Evolutionary conservation across 2,888 invertebrate genomes (phyloP), one percentile per base, ranked within the genome.

Genomic region (Melieria picta): DNA sequence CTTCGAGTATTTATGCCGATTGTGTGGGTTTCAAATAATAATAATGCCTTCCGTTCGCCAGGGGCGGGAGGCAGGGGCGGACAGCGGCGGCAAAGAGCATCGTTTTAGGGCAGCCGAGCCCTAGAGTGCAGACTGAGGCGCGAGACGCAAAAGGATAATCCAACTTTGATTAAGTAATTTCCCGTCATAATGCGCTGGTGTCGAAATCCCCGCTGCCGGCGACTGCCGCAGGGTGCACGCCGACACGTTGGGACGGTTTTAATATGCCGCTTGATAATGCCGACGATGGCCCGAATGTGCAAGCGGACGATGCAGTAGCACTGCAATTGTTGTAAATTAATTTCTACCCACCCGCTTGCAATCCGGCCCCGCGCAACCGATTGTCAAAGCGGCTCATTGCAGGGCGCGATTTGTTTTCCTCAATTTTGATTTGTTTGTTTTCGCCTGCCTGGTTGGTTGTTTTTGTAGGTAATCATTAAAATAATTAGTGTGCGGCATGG

Each of bases 91-190:
- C 30, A 30, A 30, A 3, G 30, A 30, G 30, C 30, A 30, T 30
- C 30, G 30, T 30, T 30, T 30, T 30, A 30, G 30, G 30, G 30
- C 30, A 30, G 30, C 30, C 30, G 30, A 30, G 30, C 30, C 30
- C 30, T 30, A 30, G 30, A 30, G 30, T 30, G 30, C 30, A 57
- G n/a, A 7, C 65, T 11, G 57, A 47, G 61, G 65, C 62, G 65
- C 45, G 69, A 57, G 50, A 60, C 13, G 48, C 45, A 50, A 30
- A 50, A 52, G 79, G 83, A 82, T 83, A 83, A 83, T 84, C 83
- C 84, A 83, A 83, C 83, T 83, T 83, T 83, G 84, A 83, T 83
- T 84, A 83, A 83, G 83, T 82, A 84, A 83, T 84, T 82, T 82
- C 78, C 72, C 74, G 66, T 73, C 72, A 77, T 75, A 76, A 76